Evolutionary conservation across 2,113 vertebrate species (phyloP).

Genomic region (Thunnus thynnus): DNA sequence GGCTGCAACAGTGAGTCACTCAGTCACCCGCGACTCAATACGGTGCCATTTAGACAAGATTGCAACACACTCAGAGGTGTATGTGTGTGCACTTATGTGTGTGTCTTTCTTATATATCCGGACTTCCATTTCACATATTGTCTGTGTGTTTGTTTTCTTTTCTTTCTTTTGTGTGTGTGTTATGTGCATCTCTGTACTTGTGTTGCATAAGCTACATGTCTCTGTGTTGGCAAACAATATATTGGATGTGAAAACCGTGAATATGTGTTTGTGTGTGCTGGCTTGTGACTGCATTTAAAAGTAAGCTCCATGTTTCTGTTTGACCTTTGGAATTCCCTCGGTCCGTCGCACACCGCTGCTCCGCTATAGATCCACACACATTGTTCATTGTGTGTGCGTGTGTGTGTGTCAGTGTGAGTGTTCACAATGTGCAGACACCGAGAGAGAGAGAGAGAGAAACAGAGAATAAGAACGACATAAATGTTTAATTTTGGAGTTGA

Average conservation of each 20-base stretch:
- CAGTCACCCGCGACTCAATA: conserved; percentile 54
- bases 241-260: conserved; percentile 6
- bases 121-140: conserved; percentile 2
- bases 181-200: conserved; percentile 2
- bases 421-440: background rate
- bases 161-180: background rate
- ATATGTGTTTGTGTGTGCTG: background rate
- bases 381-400: background rate
- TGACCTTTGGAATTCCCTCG: conserved; percentile 66
- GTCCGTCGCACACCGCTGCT: conserved; percentile 15
- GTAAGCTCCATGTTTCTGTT: conserved; percentile 31
- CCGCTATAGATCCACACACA: conserved; percentile 9
- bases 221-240: conserved; percentile 18
- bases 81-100: background rate
- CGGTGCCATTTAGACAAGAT: conserved; percentile 38
- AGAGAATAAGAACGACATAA: conserved; percentile 19
- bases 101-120: background rate
- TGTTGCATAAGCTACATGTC: background rate
- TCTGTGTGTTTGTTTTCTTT: background rate
- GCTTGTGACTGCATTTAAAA: conserved; percentile 25
- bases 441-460: background rate
- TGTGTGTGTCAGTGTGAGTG: conserved; percentile 2
- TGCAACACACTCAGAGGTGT: conserved; percentile 29
- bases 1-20: conserved; percentile 62
- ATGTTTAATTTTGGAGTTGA: conserved; percentile 49